Evolutionary conservation across 2,113 vertebrate species (phyloP).

Genomic region (Turdus rufiventris): DNA sequence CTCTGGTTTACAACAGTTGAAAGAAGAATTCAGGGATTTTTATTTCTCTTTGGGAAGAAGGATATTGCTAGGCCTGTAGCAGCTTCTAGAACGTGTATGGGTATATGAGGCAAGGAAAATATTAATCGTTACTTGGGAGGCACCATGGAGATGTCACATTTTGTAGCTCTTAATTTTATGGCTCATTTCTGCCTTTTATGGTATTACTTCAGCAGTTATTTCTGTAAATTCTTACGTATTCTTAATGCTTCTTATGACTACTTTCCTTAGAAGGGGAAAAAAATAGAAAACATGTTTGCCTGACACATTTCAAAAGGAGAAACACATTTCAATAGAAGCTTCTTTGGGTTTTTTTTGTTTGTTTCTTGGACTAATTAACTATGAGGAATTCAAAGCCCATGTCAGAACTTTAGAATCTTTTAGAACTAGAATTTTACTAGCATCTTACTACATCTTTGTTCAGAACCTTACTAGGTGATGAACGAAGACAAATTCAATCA

Average conservation of each 20-base stretch:
- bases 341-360: not conserved
- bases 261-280: not conserved
- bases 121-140: slow-evolving; percentile 21
- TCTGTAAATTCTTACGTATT: not conserved
- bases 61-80: not conserved
- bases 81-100: not conserved
- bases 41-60: not conserved
- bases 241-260: not conserved
- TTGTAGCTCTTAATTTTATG: slow-evolving; percentile 26
- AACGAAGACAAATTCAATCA: not conserved
- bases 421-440: no score
- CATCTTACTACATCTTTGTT: no score
- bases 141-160: not conserved
- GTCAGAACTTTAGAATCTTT: not conserved
- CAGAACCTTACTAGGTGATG: not conserved
- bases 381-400: not conserved
- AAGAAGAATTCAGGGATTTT: not conserved
- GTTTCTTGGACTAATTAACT: not conserved
- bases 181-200: slow-evolving; percentile 31
- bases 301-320: not conserved
- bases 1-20: not conserved
- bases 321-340: not conserved
- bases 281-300: not conserved
- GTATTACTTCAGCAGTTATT: slow-evolving; percentile 20
- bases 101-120: not conserved